Conservation (phyloP, 2,888 invertebrate species). For the Himalopsyche tibetana region DNA sequence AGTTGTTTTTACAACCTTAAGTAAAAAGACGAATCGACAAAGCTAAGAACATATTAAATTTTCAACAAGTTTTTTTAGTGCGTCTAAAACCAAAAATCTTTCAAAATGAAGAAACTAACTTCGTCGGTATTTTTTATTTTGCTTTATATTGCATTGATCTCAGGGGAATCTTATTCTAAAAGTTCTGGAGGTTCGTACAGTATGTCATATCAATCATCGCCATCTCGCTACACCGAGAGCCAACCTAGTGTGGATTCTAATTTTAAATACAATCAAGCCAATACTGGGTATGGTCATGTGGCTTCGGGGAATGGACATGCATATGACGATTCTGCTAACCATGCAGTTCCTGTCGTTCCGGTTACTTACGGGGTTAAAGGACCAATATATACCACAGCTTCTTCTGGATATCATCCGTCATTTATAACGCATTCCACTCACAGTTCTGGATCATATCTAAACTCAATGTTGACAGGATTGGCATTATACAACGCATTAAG, state of each 20-base stretch:
- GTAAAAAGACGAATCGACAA: background rate
- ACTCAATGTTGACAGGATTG: constrained; percentile 56
- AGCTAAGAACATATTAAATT: too few species aligned
- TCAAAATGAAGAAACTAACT: background rate
- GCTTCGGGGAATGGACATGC: background rate
- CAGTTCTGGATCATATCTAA: constrained; percentile 51
- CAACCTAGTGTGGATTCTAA: background rate
- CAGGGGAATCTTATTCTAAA: background rate
- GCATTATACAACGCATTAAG: constrained; percentile 60
- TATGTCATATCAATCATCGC: background rate
- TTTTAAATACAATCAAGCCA: background rate
- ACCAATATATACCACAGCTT: constrained; percentile 17
- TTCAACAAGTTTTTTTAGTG: background rate
- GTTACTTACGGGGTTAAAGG: constrained; percentile 10
- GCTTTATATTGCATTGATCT: background rate
- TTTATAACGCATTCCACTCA: constrained; percentile 48
- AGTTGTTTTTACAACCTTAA: background rate
- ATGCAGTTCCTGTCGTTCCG: background rate
- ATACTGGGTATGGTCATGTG: constrained; percentile 1
- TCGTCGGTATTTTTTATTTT: background rate
- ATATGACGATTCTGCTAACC: constrained; percentile 36
- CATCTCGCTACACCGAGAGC: background rate
- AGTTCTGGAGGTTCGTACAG: background rate
- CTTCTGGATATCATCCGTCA: constrained; percentile 46
- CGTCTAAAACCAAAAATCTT: background rate